phyloP scores from a whole-genome alignment of 1,140 invertebrate genomes.

The Tetranychus cinnabarinus region DNA sequence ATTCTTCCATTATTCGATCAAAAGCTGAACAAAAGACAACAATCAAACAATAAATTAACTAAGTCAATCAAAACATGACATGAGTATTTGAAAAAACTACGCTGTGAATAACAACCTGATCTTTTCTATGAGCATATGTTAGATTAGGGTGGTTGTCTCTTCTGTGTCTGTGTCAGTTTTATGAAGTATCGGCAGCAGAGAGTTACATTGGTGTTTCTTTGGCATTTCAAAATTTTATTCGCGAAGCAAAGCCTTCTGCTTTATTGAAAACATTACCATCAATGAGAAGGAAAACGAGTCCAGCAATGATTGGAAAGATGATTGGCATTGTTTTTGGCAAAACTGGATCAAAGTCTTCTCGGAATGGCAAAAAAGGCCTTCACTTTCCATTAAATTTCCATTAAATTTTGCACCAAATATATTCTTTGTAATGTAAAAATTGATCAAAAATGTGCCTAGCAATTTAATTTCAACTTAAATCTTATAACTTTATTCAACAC shows the following conservation, averaged over 20 bases:
- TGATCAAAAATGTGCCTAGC: too few species aligned
- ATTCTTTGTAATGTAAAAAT: too few species aligned
- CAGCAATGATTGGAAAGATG: slow-evolving; percentile 49
- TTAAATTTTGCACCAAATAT: too few species aligned
- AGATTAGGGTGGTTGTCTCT: slow-evolving; percentile 28
- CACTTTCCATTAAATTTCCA: slow-evolving; percentile 20
- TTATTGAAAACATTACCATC: slow-evolving; percentile 36
- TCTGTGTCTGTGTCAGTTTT: slow-evolving; percentile 53
- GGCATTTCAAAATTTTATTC: slow-evolving; percentile 43
- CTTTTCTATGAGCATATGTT: too few species aligned
- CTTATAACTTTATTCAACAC: too few species aligned
- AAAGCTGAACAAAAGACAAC: too few species aligned
- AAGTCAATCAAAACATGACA: too few species aligned
- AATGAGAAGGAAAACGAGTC: slow-evolving; percentile 40
- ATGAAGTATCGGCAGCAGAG: slow-evolving; percentile 60
- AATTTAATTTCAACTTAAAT: too few species aligned
- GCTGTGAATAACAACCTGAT: too few species aligned
- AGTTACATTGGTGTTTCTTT: slow-evolving; percentile 46
- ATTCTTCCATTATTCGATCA: too few species aligned
- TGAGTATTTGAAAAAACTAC: too few species aligned
- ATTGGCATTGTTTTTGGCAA: slow-evolving; percentile 51
- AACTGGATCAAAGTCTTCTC: slow-evolving; percentile 32
- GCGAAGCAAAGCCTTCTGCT: slow-evolving; percentile 26
- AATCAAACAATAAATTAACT: too few species aligned
- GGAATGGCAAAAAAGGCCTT: slow-evolving; percentile 37